These are phyloP conservation scores for Chorisops tibialis DNA, from an alignment of 2,888 invertebrate species.

Conservation along the genomic window DNA sequence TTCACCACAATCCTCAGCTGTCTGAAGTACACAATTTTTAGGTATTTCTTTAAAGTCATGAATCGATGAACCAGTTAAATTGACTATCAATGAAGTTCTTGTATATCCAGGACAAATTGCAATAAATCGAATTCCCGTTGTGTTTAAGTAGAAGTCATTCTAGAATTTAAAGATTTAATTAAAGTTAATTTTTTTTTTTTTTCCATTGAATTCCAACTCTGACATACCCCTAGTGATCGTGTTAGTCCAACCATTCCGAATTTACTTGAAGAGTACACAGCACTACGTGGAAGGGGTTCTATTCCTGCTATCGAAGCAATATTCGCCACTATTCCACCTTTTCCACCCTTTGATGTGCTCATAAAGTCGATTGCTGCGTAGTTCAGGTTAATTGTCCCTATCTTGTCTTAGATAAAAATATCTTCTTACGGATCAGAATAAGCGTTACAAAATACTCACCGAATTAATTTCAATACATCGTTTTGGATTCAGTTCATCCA, in stretches of 20 bases:
- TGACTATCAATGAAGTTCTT: slow-evolving; percentile 44
- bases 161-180: slow-evolving; percentile 13
- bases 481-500: slow-evolving; percentile 47
- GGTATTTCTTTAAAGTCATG: background rate
- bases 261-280: slow-evolving; percentile 47
- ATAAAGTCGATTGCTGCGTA: slow-evolving; percentile 44
- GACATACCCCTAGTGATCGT: slow-evolving; percentile 43
- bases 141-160: slow-evolving; percentile 41
- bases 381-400: slow-evolving; percentile 45
- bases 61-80: slow-evolving; percentile 25
- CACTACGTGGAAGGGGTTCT: slow-evolving; percentile 45
- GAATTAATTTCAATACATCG: slow-evolving; percentile 46
- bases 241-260: slow-evolving; percentile 49
- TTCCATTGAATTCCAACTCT: no score
- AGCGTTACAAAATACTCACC: slow-evolving; percentile 37
- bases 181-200: no score
- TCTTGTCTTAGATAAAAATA: slow-evolving; percentile 36
- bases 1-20: slow-evolving; percentile 39
- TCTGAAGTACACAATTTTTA: background rate
- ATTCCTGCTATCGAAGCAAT: slow-evolving; percentile 47
- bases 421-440: background rate
- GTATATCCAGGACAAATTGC: slow-evolving; percentile 46
- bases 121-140: slow-evolving; percentile 46
- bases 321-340: slow-evolving; percentile 46
- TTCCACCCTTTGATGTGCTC: slow-evolving; percentile 46